phyloP scores from a whole-genome alignment of 2,888 invertebrate species.

The Lasius platythorax region DNA sequence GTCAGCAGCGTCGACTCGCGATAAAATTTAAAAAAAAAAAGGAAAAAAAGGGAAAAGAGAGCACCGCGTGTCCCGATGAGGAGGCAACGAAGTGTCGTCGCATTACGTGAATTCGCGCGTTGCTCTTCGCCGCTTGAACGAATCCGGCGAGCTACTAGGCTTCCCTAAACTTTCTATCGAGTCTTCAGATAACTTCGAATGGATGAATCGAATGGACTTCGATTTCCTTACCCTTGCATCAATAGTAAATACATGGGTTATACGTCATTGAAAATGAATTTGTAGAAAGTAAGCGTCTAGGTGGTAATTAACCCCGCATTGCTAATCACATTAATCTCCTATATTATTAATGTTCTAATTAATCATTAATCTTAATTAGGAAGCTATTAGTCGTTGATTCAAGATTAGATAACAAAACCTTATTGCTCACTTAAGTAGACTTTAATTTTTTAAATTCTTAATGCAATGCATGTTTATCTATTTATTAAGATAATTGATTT shows the following conservation, averaged over 20 bases:
- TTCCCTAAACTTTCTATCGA: background rate
- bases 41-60: background rate
- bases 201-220: background rate
- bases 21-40: constrained; percentile 18
- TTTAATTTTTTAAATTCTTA: background rate
- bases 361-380: constrained; percentile 1
- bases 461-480: background rate
- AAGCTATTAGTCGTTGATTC: background rate
- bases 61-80: background rate
- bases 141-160: background rate
- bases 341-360: background rate
- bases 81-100: constrained; percentile 13
- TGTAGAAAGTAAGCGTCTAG: background rate
- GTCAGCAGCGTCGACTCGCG: constrained; percentile 66
- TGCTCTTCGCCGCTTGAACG: constrained; percentile 10
- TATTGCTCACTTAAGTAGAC: background rate
- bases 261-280: background rate
- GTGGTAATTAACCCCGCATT: constrained; percentile 1
- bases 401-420: background rate
- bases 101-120: background rate
- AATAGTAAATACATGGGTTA: background rate
- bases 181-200: constrained; percentile 10
- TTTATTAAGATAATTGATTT: background rate
- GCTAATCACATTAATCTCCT: background rate
- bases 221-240: background rate